Evolutionary conservation across 2,888 invertebrate genomes (phyloP), one percentile per base, ranked within the genome.

Genomic region (Lochmaea crataegi): DNA sequence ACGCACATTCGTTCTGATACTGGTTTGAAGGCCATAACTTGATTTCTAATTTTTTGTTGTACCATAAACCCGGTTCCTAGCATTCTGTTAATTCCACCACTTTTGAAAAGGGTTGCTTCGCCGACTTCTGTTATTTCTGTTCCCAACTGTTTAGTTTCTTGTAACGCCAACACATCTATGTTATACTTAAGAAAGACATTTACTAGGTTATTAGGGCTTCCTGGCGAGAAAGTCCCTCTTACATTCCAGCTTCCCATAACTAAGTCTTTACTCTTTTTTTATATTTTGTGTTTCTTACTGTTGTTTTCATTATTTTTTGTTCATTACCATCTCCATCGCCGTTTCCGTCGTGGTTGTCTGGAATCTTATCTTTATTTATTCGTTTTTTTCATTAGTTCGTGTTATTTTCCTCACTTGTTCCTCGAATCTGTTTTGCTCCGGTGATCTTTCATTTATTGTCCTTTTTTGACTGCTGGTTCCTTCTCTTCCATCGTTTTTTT

Each of bases 1-100:
- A 60, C 38, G 32, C 60, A 60, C 38, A 60, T 32, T 60, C 60
- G 32, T 60, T 60, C 60, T 60, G 60, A 60, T 32, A 38, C 38
- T 60, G 60, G 26, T 60, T 60, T 32, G 60, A 60, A 60, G 9
- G 26, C 32, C 10, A 60, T 32, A 32, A 60, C 60, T 60, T 10
- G 26, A 26, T 60, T 14, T 60, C 5, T 60, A 14, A 41, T 38
- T 9, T 60, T 60, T 60, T 60, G n/a, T 7, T 58, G 22, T 58
- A 58, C 26, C 26, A 58, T 18, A 58, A 58, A 58, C 22, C 58
- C 58, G 9, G 58, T 58, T 22, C 58, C 58, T 26, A 58, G 58
- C 58, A 58, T 58, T 26, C 58, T 58, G 58, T 58, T 58, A 26
- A 26, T 58, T 22, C 58, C 58, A 18, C 58, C 58, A 58, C 22